These are phyloP conservation scores for Tetrao urogallus DNA, from an alignment of 2,113 vertebrate species.

Conservation along the genomic window DNA sequence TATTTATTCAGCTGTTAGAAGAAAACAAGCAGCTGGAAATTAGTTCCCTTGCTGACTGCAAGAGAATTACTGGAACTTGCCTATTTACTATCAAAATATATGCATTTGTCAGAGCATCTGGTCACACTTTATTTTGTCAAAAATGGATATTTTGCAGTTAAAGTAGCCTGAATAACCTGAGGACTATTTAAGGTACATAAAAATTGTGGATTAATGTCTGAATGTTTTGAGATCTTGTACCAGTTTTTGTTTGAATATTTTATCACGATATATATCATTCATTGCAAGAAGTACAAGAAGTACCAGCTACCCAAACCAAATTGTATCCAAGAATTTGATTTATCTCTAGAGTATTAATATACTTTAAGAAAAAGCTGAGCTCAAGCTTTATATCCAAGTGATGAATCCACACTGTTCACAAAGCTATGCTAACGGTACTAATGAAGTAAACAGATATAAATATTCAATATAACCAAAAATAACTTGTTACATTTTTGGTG, in stretches of 20 bases:
- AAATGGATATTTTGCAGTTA: slow-evolving; percentile 5
- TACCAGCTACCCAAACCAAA: neutral
- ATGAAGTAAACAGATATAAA: slow-evolving; percentile 36
- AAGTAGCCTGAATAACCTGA: slow-evolving; percentile 9
- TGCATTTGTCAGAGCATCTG: slow-evolving; percentile 60
- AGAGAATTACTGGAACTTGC: slow-evolving; percentile 41
- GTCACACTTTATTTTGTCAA: slow-evolving; percentile 51
- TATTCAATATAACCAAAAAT: slow-evolving; percentile 13
- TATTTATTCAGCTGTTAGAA: slow-evolving; percentile 73
- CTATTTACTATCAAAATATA: slow-evolving; percentile 67
- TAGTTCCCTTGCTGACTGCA: slow-evolving; percentile 38
- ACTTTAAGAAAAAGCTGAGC: slow-evolving; percentile 18
- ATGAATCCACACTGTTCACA: slow-evolving; percentile 7
- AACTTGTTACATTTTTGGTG: neutral
- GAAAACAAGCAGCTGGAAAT: slow-evolving; percentile 67
- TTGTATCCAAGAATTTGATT: neutral
- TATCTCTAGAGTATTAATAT: slow-evolving; percentile 30
- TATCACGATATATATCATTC: neutral
- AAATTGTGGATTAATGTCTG: neutral
- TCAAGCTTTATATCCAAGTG: neutral
- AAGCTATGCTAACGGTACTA: neutral
- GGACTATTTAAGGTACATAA: slow-evolving; percentile 15
- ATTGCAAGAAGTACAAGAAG: neutral
- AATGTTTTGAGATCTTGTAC: neutral
- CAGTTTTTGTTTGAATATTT: neutral